Evolutionary conservation across 2,113 vertebrate genomes (phyloP).

Genomic region (Narcine bancroftii): DNA sequence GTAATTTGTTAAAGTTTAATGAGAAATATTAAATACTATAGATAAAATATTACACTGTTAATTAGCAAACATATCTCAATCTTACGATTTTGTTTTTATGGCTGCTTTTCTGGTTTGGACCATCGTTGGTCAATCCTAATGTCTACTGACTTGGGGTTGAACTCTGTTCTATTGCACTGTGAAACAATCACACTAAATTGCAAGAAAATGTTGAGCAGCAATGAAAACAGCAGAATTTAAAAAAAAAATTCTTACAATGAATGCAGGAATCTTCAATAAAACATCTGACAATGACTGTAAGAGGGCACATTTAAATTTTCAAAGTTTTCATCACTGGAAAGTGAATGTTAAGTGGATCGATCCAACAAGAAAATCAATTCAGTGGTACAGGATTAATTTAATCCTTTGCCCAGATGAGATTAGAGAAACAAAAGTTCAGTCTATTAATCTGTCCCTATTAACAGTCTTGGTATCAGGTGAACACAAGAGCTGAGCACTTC

Average conservation of each 20-base stretch:
- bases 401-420: not conserved
- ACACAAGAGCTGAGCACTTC: not conserved
- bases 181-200: not conserved
- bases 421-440: not conserved
- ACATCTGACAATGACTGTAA: not conserved
- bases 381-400: not conserved
- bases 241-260: too few species aligned
- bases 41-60: not conserved
- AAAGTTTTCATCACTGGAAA: not conserved
- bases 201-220: not conserved
- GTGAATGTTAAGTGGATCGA: not conserved
- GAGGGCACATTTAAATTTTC: not conserved
- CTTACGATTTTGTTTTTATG: not conserved
- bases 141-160: not conserved
- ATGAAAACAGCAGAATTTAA: not conserved
- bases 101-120: not conserved
- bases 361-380: not conserved
- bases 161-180: not conserved
- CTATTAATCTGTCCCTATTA: not conserved
- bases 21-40: not conserved
- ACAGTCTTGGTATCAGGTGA: not conserved
- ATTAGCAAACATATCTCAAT: not conserved
- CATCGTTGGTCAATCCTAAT: not conserved
- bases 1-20: not conserved
- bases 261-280: not conserved